Evolutionary conservation across 2,797 vertebrate genomes (phyloP).

Genomic region (Chlorospingus semifuscus): DNA sequence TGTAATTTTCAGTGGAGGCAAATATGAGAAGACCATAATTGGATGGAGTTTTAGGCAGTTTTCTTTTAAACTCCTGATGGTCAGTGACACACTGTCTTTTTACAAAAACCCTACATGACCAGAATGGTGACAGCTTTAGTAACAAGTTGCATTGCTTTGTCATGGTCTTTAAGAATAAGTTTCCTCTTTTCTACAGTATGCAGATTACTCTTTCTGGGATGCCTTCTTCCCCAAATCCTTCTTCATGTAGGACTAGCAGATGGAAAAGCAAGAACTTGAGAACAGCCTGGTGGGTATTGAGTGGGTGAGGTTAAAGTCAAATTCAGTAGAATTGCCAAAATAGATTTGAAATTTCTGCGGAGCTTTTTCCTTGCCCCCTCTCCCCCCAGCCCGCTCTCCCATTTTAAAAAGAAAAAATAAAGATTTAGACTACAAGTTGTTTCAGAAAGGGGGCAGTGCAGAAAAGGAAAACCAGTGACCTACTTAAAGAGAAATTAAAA

Average conservation of each 20-base stretch:
- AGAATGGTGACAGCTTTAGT: not conserved
- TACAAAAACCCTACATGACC: not conserved
- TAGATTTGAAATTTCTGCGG: not conserved
- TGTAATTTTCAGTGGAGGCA: not conserved
- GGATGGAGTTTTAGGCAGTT: not conserved
- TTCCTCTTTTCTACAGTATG: not conserved
- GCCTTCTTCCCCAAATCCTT: not conserved
- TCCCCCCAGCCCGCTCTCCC: too few relatives aligned
- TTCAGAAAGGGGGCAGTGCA: not conserved
- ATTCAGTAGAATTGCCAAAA: not conserved
- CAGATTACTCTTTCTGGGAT: not conserved
- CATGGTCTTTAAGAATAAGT: not conserved
- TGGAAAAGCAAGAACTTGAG: constrained; percentile 31
- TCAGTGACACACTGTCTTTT: not conserved
- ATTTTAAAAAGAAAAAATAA: not conserved
- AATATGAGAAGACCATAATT: not conserved
- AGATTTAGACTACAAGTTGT: not conserved
- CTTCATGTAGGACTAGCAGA: not conserved
- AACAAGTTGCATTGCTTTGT: not conserved
- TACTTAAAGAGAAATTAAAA: constrained; percentile 51
- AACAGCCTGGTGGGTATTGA: constrained; percentile 4
- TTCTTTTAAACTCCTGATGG: not conserved
- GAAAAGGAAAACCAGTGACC: constrained; percentile 23
- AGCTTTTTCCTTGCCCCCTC: not conserved
- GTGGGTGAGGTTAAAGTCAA: constrained; percentile 3